Conservation (phyloP, 2,113 vertebrate species). For the Symphodus melops region DNA sequence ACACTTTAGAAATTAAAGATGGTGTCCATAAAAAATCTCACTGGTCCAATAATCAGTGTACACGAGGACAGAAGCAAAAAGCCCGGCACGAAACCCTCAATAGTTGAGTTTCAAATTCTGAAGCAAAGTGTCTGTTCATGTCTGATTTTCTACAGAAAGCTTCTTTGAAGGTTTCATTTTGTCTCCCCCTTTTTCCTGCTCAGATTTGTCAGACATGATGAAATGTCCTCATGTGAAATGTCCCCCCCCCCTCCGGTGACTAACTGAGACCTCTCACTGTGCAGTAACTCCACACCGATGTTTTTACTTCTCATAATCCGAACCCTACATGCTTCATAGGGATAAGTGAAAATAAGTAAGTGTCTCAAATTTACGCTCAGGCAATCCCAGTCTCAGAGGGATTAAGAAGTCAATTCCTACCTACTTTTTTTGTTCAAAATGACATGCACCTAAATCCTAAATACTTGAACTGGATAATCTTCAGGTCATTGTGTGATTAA, state of each 20-base stretch:
- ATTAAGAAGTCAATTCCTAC: constrained; percentile 22
- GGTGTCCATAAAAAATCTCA: too few relatives aligned
- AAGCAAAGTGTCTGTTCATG: too few relatives aligned
- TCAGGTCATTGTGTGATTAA: constrained; percentile 9
- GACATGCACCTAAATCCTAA: constrained; percentile 7
- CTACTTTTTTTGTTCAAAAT: constrained; percentile 11
- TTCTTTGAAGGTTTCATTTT: not conserved
- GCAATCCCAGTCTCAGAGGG: constrained; percentile 2
- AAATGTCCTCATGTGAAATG: constrained; percentile 3
- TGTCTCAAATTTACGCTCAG: not conserved
- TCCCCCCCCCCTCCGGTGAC: constrained; percentile 12
- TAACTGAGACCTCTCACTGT: constrained; percentile 41
- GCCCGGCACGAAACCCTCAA: too few relatives aligned
- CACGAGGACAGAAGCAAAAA: too few relatives aligned
- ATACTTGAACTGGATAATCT: constrained; percentile 14
- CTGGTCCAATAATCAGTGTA: too few relatives aligned
- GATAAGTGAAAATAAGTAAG: constrained; percentile 27
- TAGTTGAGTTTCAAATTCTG: too few relatives aligned
- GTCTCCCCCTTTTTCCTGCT: not conserved
- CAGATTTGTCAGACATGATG: not conserved
- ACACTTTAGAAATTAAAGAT: too few relatives aligned
- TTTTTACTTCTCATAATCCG: constrained; percentile 33
- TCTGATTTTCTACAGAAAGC: too few relatives aligned
- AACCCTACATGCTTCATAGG: constrained; percentile 20
- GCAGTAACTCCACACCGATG: constrained; percentile 2